A percentile compares a stretch with the other conserved stretches of the same genome.
Conservation (phyloP, 2,797 vertebrate species). For the Oreortyx pictus region DNA sequence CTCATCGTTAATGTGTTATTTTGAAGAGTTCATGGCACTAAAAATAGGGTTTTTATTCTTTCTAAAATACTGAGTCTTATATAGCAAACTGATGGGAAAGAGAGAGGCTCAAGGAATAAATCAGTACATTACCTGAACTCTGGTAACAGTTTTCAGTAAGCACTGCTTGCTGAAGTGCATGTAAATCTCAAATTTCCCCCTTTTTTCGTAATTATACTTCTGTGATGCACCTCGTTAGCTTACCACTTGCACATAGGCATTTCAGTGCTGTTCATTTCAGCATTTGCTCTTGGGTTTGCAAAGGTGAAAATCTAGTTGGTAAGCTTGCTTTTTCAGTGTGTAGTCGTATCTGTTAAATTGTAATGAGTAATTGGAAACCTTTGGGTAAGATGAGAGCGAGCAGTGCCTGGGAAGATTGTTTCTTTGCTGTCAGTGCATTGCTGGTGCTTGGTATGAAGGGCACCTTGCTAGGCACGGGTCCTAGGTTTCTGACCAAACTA, state of each 20-base stretch:
- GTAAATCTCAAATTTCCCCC: fast-evolving
- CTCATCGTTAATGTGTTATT: background rate
- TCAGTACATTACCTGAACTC: fast-evolving
- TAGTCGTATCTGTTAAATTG: background rate
- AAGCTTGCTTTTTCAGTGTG: background rate
- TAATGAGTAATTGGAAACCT: constrained; percentile 41
- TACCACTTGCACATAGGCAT: fast-evolving
- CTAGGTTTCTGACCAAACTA: fast-evolving
- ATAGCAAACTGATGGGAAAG: background rate
- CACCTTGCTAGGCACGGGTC: background rate
- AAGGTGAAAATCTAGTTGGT: background rate
- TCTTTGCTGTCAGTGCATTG: background rate
- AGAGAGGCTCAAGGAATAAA: background rate
- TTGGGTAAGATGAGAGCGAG: background rate
- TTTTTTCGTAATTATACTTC: background rate
- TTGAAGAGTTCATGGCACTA: background rate
- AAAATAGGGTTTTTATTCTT: background rate
- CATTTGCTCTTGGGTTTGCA: background rate
- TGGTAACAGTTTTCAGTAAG: fast-evolving
- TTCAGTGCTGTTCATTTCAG: background rate
- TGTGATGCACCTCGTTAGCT: background rate
- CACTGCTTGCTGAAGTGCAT: fast-evolving
- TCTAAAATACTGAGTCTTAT: background rate
- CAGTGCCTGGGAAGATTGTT: background rate
- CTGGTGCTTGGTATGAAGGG: background rate